These are phyloP conservation scores for Amazona ochrocephala DNA, from an alignment of 2,797 vertebrate genomes.

Conservation along the genomic window DNA sequence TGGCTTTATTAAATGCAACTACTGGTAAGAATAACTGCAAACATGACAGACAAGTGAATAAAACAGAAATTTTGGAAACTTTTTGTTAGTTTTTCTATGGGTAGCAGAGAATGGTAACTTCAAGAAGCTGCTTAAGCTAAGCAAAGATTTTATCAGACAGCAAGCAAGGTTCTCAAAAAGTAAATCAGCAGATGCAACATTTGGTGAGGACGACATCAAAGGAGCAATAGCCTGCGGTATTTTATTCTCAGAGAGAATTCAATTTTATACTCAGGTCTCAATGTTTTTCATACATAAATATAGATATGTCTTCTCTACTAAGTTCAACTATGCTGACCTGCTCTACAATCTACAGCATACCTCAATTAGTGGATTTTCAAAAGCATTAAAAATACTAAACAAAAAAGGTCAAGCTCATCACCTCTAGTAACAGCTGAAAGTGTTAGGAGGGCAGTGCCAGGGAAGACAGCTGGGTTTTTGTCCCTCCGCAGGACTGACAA, in stretches of 20 bases:
- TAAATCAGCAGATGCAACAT: neutral
- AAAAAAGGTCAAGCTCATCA: neutral
- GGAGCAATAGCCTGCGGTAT: neutral
- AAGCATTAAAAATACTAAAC: neutral
- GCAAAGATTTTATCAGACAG: neutral
- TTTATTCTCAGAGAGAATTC: neutral
- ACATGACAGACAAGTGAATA: neutral
- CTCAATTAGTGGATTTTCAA: neutral
- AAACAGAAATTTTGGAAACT: neutral
- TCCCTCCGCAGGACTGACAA: neutral
- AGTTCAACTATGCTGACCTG: neutral
- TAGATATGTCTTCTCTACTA: neutral
- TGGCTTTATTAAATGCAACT: neutral
- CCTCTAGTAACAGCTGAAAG: neutral
- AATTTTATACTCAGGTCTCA: neutral
- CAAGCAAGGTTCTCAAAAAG: neutral
- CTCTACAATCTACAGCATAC: neutral
- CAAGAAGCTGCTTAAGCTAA: neutral
- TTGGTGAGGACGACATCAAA: neutral
- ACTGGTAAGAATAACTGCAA: neutral
- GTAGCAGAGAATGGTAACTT: neutral
- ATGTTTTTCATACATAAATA: neutral
- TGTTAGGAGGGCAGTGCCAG: neutral
- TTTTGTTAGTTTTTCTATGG: neutral
- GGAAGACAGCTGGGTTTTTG: neutral